phyloP scores from a whole-genome alignment of 2,888 invertebrate species.

The Heliconius erato region DNA sequence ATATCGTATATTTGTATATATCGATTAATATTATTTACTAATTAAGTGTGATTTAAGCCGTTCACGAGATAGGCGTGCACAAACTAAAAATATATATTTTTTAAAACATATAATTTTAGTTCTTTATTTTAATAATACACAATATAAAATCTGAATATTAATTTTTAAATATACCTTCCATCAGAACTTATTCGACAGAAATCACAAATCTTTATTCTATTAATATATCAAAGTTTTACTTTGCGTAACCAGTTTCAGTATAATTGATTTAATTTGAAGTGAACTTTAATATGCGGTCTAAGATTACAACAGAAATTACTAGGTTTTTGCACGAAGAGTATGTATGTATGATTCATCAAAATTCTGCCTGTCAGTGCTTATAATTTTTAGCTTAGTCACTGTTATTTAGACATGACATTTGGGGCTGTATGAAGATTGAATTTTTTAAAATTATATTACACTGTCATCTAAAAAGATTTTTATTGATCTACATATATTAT shows the following conservation, averaged over 20 bases:
- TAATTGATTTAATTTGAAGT: background rate
- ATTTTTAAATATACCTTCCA: background rate
- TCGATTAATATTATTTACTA: background rate
- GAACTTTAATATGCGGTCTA: background rate
- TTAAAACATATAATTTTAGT: too few relatives aligned
- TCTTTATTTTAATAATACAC: too few relatives aligned
- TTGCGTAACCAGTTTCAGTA: background rate
- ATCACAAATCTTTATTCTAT: background rate
- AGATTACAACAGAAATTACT: background rate
- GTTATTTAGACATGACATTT: background rate
- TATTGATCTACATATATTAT: too few relatives aligned
- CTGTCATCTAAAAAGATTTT: too few relatives aligned
- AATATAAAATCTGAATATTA: too few relatives aligned
- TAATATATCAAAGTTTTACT: too few relatives aligned
- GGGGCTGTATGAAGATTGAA: background rate
- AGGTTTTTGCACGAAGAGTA: background rate
- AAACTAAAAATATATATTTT: too few relatives aligned
- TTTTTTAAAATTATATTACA: background rate
- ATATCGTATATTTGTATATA: background rate
- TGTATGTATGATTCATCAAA: background rate
- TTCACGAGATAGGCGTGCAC: too few relatives aligned
- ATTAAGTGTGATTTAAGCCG: background rate
- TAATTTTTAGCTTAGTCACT: background rate
- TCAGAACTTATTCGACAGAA: too few relatives aligned
- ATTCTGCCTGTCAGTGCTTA: background rate